Evolutionary conservation across 1,140 invertebrate genomes (phyloP), one percentile per base, ranked within the genome.

Genomic region (Ceratina calcarata): DNA sequence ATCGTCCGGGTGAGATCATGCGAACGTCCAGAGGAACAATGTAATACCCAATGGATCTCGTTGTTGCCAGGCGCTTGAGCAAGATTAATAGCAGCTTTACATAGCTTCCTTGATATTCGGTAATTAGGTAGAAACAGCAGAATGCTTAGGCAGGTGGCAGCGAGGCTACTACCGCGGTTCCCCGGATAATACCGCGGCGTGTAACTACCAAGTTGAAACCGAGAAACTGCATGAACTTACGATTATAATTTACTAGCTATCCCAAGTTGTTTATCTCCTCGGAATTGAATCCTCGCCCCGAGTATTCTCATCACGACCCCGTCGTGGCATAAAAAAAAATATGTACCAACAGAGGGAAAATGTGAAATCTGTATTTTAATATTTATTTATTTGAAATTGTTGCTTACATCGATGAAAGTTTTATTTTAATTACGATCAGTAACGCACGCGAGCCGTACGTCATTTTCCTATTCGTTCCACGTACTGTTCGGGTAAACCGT

Each of bases 11-110:
- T 37, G 2, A 22, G 53, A 67, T 67, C 53, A 64, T 24, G 51
- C 20, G 64, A 58, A 67, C 51, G 51, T 76, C 20, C 18, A 32
- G 45, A 22, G n/a, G 6, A 15, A 16, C 49, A 53, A 0, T 12
- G 32, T 60, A 32, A 51, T 72, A 79, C 69, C 32, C 32, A 24
- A 24, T 60, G 68, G 58, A 71, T 78, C 60, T 55, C 60, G 49
- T 45, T 22, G 61, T 74, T 57, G 20, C 69, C 61, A n/a, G 32
- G 20, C 51, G 61, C 69, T 45, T 70, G 78, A 75, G 53, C 55
- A 55, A 81, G 79, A 85, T 85, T 85, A 84, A 85, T 85, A 85
- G 70, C 51, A 58, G 79, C 65, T 84, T 85, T 81, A 85, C 78
- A 80, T 85, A 72, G 73, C 65, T 61, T 45, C 53, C 74, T 37